Percentiles rank a stretch among this genome's conserved stretches.
Conservation (phyloP, 2,113 vertebrate genomes). For the Sinocyclocheilus maitianheensis region DNA sequence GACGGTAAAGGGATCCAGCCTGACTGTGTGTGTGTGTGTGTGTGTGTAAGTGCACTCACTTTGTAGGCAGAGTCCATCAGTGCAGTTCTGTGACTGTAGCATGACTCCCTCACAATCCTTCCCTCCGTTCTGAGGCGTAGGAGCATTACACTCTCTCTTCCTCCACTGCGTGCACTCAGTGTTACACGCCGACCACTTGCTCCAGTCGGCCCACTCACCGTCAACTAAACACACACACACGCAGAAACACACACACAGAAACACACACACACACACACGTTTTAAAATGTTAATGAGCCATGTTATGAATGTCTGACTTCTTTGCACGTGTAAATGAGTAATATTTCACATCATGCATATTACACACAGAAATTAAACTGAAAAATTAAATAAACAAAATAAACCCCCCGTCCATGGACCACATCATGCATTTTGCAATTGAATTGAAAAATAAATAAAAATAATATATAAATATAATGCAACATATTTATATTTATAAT, state of each 20-base stretch:
- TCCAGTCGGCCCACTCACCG: constrained; percentile 92
- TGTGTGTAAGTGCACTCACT: constrained; percentile 78
- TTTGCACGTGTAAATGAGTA: too few relatives aligned
- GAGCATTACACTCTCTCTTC: constrained; percentile 88
- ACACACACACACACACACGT: background rate
- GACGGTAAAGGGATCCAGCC: background rate
- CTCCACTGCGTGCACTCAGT: constrained; percentile 97
- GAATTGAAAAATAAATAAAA: too few relatives aligned
- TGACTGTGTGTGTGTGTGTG: background rate
- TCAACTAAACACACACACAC: constrained; percentile 78
- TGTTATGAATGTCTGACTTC: too few relatives aligned
- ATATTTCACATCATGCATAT: background rate
- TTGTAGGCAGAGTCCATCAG: constrained; percentile 94
- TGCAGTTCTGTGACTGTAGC: constrained; percentile 95
- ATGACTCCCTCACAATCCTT: constrained; percentile 90
- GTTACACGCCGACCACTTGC: constrained; percentile 94
- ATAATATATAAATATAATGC: too few relatives aligned
- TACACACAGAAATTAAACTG: background rate
- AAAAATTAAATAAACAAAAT: background rate
- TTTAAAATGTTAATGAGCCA: background rate
- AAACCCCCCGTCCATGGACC: too few relatives aligned
- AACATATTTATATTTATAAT: too few relatives aligned
- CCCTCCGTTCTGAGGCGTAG: constrained; percentile 89
- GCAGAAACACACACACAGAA: background rate
- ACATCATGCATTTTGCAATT: too few relatives aligned